Conservation (phyloP, 2,797 vertebrate genomes). For the Labeo calbasu region DNA sequence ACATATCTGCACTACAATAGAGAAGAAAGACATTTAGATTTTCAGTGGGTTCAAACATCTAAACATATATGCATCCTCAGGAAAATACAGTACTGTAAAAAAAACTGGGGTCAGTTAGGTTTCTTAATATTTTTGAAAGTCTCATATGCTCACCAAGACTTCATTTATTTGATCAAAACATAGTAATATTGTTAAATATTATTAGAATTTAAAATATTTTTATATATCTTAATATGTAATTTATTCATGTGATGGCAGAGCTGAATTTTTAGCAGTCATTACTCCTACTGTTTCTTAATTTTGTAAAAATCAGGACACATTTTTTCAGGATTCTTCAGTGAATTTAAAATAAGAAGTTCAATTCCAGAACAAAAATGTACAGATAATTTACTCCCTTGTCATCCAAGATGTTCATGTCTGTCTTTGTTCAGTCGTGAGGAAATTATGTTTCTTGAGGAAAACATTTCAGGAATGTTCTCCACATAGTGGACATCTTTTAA, state of each 20-base stretch:
- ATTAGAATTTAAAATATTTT: background rate
- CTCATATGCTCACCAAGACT: background rate
- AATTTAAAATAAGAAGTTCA: background rate
- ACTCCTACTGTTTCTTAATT: background rate
- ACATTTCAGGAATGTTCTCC: no score
- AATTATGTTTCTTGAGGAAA: no score
- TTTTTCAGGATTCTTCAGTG: background rate
- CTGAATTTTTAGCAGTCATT: background rate
- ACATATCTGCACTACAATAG: constrained; percentile 79
- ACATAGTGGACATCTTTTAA: no score
- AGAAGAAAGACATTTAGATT: constrained; percentile 23
- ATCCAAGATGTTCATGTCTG: no score
- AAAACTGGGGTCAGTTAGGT: background rate
- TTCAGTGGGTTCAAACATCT: constrained; percentile 8
- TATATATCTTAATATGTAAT: background rate
- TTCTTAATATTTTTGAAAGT: background rate
- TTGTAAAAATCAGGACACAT: background rate
- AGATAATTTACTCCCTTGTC: no score
- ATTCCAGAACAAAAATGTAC: no score
- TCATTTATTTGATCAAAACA: background rate
- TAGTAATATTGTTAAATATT: background rate
- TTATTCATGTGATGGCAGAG: background rate
- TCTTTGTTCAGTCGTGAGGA: no score
- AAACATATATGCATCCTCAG: constrained; percentile 22
- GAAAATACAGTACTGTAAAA: background rate